Evolutionary conservation across 2,113 vertebrate genomes (phyloP).

Genomic region (Uria lomvia): DNA sequence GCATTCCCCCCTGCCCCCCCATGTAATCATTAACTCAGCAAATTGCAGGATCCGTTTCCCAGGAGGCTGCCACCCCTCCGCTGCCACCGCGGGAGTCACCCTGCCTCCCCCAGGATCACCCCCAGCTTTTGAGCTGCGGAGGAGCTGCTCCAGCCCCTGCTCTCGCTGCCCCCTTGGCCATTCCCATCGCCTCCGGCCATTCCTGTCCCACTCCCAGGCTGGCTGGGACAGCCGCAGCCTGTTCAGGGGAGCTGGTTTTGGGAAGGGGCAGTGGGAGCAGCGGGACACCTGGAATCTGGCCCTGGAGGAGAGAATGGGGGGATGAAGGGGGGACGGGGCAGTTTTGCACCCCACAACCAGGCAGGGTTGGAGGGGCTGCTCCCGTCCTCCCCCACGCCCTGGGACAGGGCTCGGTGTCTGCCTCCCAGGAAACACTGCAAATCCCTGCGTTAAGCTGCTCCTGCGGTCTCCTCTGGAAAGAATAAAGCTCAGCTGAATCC

Average conservation of each 20-base stretch:
- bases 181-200: not conserved
- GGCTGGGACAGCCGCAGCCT: not conserved
- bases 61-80: not conserved
- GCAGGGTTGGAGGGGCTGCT: rapidly evolving
- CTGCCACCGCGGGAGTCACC: not conserved
- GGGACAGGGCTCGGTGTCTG: not conserved
- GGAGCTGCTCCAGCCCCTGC: not conserved
- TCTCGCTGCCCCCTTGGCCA: not conserved
- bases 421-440: not conserved
- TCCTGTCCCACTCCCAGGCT: not conserved
- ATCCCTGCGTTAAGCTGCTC: not conserved
- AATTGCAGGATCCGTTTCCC: not conserved
- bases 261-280: not conserved
- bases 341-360: rapidly evolving
- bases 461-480: not conserved
- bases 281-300: not conserved
- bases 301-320: not conserved
- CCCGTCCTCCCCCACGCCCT: rapidly evolving
- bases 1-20: rapidly evolving
- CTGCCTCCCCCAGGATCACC: not conserved
- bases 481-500: not conserved
- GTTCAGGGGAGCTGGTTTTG: not conserved
- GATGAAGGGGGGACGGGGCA: not conserved
- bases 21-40: not conserved
- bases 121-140: not conserved